Evolutionary conservation across 2,888 invertebrate genomes (phyloP), one percentile per base, ranked within the genome.

Genomic region (Dicyrtoma fusca): DNA sequence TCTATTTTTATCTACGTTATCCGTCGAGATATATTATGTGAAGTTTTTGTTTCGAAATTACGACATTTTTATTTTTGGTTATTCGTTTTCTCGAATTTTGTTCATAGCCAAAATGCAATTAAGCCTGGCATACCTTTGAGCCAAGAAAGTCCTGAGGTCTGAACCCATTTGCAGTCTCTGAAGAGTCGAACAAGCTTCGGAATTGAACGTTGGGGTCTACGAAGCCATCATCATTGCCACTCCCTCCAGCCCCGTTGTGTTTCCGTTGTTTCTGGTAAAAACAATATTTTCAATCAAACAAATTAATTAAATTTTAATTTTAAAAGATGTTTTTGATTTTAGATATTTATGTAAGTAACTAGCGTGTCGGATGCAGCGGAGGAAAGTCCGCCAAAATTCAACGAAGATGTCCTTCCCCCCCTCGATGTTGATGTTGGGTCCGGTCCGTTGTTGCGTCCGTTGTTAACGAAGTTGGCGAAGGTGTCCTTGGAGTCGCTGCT

Each of bases 121-220:
- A n/a, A n/a, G 34, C 8, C 4, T 34, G 4, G 34, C 34, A 34
- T 76, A 79, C 80, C 74, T 80, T 76, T 14, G 74, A 73, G 34
- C 74, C 77, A 64, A 80, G 69, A 69, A 83, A 85, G 78, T 85
- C 85, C 72, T 82, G 81, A 1, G 82, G 81, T 44, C 79, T 78
- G 65, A 83, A 83, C 17, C 80, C 81, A 23, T 78, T 19, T 55
- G 77, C 76, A 19, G 81, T 73, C 45, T 80, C 80, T n/a, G 80
- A 71, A 5, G 79, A 76, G 53, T 82, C 81, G 65, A 82, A 82
- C 19, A 81, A 71, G 21, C 81, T 81, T 45, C 80, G 74, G 74
- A 82, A 82, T 57, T 79, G 78, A 17, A 81, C 80, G 45, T 78
- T 77, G 0, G 81, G 81, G 49, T 79, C 81, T 8, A 81, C 81